These are phyloP conservation scores for Champsocephalus esox DNA, from an alignment of 2,797 vertebrate species.

Conservation along the genomic window DNA sequence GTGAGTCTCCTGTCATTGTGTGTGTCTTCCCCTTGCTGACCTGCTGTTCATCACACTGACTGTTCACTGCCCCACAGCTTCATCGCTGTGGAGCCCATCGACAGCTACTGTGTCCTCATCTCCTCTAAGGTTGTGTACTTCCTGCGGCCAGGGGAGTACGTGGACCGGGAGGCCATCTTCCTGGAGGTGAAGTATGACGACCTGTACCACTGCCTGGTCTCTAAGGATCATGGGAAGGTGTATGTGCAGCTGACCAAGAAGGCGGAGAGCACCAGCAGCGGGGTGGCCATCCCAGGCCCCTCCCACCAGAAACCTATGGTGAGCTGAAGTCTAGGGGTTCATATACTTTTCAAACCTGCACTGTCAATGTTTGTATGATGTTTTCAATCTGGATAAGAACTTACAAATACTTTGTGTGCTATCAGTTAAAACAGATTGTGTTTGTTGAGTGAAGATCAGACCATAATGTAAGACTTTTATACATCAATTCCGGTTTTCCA, in stretches of 20 bases:
- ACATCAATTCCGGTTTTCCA: no score
- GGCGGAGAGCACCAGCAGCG: slow-evolving; percentile 91
- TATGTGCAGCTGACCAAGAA: slow-evolving; percentile 98
- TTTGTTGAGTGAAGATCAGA: no score
- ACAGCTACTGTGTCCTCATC: slow-evolving; percentile 95
- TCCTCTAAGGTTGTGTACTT: slow-evolving; percentile 98
- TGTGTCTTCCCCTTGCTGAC: no score
- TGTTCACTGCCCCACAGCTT: slow-evolving; percentile 82
- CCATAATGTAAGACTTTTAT: no score
- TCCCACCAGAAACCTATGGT: slow-evolving; percentile 98
- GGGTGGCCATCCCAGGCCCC: slow-evolving; percentile 94
- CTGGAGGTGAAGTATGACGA: slow-evolving; percentile 97
- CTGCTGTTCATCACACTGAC: not conserved
- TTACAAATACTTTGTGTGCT: no score
- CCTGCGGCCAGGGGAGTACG: slow-evolving; percentile 89
- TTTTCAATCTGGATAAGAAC: no score
- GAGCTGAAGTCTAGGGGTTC: slow-evolving; percentile 41
- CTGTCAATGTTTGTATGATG: no score
- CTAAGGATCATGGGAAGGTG: slow-evolving; percentile 94
- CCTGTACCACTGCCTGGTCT: slow-evolving; percentile 98
- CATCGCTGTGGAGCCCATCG: slow-evolving; percentile 94
- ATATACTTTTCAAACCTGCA: no score
- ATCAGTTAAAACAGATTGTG: no score
- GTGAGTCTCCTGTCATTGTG: slow-evolving; percentile 82
- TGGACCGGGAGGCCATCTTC: slow-evolving; percentile 94